Evolutionary conservation across 2,797 vertebrate genomes (phyloP).

Genomic region (Acrossocheilus wenchowensis): DNA sequence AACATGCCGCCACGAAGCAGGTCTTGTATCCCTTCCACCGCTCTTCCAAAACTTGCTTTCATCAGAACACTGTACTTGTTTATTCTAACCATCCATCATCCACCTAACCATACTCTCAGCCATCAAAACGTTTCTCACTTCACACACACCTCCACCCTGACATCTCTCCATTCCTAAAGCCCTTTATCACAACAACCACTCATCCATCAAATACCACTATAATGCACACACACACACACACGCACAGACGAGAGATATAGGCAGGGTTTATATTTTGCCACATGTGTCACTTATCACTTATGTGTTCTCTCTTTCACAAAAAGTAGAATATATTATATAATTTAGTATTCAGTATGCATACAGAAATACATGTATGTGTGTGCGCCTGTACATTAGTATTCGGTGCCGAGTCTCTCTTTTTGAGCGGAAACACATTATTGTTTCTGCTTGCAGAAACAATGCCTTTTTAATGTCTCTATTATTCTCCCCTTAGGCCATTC

Average conservation of each 20-base stretch:
- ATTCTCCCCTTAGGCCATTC: constrained; percentile 45
- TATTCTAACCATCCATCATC: constrained; percentile 45
- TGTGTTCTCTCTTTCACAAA: constrained; percentile 24
- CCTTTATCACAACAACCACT: constrained; percentile 31
- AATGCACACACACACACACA: constrained; percentile 9
- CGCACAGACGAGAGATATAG: background rate
- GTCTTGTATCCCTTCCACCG: background rate
- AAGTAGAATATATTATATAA: constrained; percentile 43
- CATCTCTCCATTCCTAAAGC: constrained; percentile 28
- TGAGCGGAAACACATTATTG: constrained; percentile 53
- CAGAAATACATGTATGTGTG: constrained; percentile 17
- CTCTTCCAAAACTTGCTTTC: constrained; percentile 10
- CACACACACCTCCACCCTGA: constrained; percentile 46
- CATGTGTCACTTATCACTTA: constrained; percentile 19
- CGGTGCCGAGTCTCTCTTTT: constrained; percentile 19
- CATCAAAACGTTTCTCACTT: constrained; percentile 43
- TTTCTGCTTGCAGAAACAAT: constrained; percentile 48
- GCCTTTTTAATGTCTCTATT: constrained; percentile 56
- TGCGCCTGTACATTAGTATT: constrained; percentile 16
- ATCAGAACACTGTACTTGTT: constrained; percentile 41
- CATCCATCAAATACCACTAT: constrained; percentile 49
- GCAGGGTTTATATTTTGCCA: constrained; percentile 37
- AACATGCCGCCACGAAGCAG: constrained; percentile 16
- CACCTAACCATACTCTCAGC: constrained; percentile 39
- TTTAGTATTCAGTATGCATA: constrained; percentile 19